phyloP scores from a whole-genome alignment of 2,888 invertebrate genomes.

The Lochmaea crataegi region DNA sequence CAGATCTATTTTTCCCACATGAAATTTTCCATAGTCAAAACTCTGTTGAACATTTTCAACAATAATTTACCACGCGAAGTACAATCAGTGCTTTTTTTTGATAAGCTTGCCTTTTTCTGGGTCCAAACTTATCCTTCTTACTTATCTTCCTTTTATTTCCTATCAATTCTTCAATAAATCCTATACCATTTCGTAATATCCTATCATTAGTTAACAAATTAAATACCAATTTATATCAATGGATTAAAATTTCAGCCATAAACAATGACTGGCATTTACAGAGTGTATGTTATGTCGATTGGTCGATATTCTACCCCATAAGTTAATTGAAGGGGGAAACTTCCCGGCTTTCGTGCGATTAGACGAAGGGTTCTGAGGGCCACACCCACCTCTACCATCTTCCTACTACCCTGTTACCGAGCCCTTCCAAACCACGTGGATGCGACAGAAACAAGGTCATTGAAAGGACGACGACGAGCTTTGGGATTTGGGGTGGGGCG shows the following conservation, averaged over 20 bases:
- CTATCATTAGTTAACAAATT: too few species aligned
- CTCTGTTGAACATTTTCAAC: too few species aligned
- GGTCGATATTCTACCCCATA: slow-evolving; percentile 47
- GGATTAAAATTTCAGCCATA: not conserved
- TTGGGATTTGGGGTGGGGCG: slow-evolving; percentile 21
- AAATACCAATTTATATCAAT: too few species aligned
- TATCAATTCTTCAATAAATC: too few species aligned
- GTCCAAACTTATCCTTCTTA: too few species aligned
- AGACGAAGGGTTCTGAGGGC: slow-evolving; percentile 54
- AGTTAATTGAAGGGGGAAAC: slow-evolving; percentile 46
- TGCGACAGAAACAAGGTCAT: slow-evolving; percentile 55
- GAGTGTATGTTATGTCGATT: slow-evolving; percentile 39
- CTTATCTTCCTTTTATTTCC: too few species aligned
- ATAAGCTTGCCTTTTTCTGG: too few species aligned
- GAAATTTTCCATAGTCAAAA: too few species aligned
- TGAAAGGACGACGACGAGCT: slow-evolving; percentile 43
- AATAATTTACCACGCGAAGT: too few species aligned
- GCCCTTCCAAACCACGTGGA: slow-evolving; percentile 60
- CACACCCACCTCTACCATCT: slow-evolving; percentile 52
- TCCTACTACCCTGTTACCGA: slow-evolving; percentile 55
- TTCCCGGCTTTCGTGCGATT: slow-evolving; percentile 46
- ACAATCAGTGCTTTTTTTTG: too few species aligned
- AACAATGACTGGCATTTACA: slow-evolving; percentile 15
- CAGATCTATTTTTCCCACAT: too few species aligned
- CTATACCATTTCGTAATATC: too few species aligned